Conservation (phyloP, 2,797 vertebrate species). For the Pseudochromis fuscus region DNA sequence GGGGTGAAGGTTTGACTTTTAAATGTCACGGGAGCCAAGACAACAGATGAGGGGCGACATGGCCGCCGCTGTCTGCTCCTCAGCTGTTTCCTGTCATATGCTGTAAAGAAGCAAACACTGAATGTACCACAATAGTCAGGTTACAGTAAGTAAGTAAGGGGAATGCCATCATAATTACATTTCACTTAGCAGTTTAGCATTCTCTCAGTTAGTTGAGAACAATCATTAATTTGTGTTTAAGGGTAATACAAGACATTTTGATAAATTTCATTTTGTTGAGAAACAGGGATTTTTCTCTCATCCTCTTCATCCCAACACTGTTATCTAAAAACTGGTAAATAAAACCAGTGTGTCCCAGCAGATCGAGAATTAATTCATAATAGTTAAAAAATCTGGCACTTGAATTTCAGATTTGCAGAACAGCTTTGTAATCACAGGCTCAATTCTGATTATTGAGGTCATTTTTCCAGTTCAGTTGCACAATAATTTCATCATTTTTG, state of each 20-base stretch:
- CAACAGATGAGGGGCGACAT: slow-evolving; percentile 37
- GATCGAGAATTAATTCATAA: not conserved
- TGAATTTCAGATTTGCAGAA: slow-evolving; percentile 16
- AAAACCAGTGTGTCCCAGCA: not conserved
- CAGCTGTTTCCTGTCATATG: slow-evolving; percentile 35
- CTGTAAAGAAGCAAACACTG: slow-evolving; percentile 23
- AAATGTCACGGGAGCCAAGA: slow-evolving; percentile 70
- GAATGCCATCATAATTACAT: not conserved
- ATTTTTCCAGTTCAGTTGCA: slow-evolving; percentile 14
- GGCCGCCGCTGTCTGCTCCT: slow-evolving; percentile 33
- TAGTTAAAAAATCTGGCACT: slow-evolving; percentile 1
- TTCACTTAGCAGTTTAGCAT: not conserved
- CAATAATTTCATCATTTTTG: slow-evolving; percentile 33
- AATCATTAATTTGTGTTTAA: no score
- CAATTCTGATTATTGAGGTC: not conserved
- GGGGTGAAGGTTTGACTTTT: slow-evolving; percentile 71
- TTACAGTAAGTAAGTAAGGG: not conserved
- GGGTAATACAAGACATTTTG: not conserved
- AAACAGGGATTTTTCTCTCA: not conserved
- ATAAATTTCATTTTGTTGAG: not conserved
- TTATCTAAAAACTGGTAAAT: slow-evolving; percentile 3
- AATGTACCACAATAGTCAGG: not conserved
- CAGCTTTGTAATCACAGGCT: slow-evolving; percentile 10
- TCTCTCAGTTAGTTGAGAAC: no score
- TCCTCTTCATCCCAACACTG: not conserved